Evolutionary conservation across 2,113 vertebrate species (phyloP), one percentile per base, ranked within the genome.

Genomic region (Trachemys scripta): DNA sequence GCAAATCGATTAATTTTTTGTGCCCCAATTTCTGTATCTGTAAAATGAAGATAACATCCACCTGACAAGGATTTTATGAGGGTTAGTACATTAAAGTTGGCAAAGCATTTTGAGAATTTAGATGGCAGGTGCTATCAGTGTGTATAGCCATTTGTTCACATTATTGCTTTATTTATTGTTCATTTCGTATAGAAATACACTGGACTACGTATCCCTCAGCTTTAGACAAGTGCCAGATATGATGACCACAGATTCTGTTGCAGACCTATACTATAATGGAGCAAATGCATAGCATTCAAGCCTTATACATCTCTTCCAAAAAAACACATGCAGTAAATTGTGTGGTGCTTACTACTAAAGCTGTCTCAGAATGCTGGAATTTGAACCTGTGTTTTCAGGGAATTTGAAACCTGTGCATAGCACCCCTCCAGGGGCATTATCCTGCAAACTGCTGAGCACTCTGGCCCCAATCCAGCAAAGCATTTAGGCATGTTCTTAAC

Each of bases 21-120:
- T 22, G 29, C 51, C 51, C 38, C 5, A 49, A 75, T 24, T 20
- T 11, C 65, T 38, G 10, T 54, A 4, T 0, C 0, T n/a, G 2
- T 79, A 56, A 76, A 80, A 59, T 62, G 19, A 45, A 69, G 29
- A 16, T 22, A 49, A 25, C 12, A 31, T 14, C 12, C 6, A 13
- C 29, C 27, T 0, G 0, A 47, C 54, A 45, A 47, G 17, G 49
- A 0, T 87, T 2, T 83, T 59, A 45, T 35, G 25, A 6, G 72
- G 88, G n/a, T 49, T 86, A 8, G 16, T 22, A 72, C 42, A 13
- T 7, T 92, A 29, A 62, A 8, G 9, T 2, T 78, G 85, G n/a
- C 50, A 78, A 89, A 90, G 47, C 35, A 2, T 62, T 76, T 62
- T 72, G 29, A 54, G 35, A 38, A 45, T 92, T 84, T 80, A 82